phyloP scores from a whole-genome alignment of 2,888 invertebrate species.

The Nasonovia ribisnigri region DNA sequence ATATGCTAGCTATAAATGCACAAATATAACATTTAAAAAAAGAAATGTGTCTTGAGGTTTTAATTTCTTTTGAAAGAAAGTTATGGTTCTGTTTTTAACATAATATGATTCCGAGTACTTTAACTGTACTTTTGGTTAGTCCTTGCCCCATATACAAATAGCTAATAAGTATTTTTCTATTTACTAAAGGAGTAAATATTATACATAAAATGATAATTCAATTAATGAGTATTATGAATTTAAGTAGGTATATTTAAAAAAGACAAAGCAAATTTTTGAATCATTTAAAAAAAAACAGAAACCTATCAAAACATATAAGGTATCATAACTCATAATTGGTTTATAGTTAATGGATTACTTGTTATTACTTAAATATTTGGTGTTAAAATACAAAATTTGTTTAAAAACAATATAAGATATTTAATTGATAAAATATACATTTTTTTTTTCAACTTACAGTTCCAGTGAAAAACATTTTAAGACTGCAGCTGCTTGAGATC shows the following conservation, averaged over 20 bases:
- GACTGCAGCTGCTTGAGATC: slow-evolving; percentile 13
- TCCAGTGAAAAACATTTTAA: slow-evolving; percentile 26
- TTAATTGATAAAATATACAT: background rate
- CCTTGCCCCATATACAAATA: background rate
- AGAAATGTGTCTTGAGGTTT: background rate
- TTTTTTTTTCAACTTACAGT: slow-evolving; percentile 10
- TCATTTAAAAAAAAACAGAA: background rate
- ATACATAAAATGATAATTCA: background rate
- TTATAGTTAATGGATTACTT: background rate
- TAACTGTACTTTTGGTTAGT: background rate
- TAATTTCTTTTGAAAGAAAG: background rate
- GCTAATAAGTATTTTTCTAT: background rate
- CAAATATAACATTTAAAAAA: background rate
- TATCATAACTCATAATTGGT: background rate
- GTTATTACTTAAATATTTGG: background rate
- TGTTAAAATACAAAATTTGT: background rate
- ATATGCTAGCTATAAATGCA: background rate
- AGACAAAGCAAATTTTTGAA: background rate
- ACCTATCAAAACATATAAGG: background rate
- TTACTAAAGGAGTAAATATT: background rate
- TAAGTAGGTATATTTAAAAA: background rate
- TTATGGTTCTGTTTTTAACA: background rate
- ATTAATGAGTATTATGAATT: background rate
- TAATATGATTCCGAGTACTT: background rate
- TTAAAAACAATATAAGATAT: background rate